Evolutionary conservation across 2,888 invertebrate genomes (phyloP).

Genomic region (Tortricodes alternella): DNA sequence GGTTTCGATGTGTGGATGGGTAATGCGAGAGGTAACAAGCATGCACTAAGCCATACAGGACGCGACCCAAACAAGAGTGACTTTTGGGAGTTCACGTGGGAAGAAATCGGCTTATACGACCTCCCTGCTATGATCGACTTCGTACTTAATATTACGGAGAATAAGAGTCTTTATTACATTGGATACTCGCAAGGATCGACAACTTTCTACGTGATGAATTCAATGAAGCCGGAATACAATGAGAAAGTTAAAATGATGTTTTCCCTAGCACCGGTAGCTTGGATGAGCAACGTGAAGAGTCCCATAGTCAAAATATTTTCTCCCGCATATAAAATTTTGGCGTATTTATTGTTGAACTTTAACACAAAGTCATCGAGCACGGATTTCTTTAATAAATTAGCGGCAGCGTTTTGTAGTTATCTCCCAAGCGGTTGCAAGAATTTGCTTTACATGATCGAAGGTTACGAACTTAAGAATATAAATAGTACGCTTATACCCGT

Average conservation of each 20-base stretch:
- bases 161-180: constrained; percentile 82
- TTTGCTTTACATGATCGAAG: constrained; percentile 49
- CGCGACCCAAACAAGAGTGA: constrained; percentile 39
- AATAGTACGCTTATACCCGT: constrained; percentile 80
- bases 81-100: constrained; percentile 84
- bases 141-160: constrained; percentile 71
- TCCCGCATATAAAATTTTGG: constrained; percentile 45
- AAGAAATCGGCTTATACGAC: constrained; percentile 88
- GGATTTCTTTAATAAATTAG: constrained; percentile 51
- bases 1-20: constrained; percentile 92
- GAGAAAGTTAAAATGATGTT: constrained; percentile 79
- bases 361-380: constrained; percentile 47
- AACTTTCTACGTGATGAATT: constrained; percentile 79
- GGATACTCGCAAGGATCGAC: constrained; percentile 89
- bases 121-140: constrained; percentile 88
- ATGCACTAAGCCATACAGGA: constrained; percentile 80
- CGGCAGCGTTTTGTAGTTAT: constrained; percentile 47
- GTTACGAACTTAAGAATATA: constrained; percentile 47
- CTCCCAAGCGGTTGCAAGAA: constrained; percentile 50
- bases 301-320: constrained; percentile 56
- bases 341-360: constrained; percentile 43
- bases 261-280: constrained; percentile 83
- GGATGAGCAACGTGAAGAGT: constrained; percentile 69
- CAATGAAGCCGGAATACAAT: constrained; percentile 81
- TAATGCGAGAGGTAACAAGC: constrained; percentile 91